phyloP scores from a whole-genome alignment of 2,888 invertebrate species.

The Leptogaster cylindrica region DNA sequence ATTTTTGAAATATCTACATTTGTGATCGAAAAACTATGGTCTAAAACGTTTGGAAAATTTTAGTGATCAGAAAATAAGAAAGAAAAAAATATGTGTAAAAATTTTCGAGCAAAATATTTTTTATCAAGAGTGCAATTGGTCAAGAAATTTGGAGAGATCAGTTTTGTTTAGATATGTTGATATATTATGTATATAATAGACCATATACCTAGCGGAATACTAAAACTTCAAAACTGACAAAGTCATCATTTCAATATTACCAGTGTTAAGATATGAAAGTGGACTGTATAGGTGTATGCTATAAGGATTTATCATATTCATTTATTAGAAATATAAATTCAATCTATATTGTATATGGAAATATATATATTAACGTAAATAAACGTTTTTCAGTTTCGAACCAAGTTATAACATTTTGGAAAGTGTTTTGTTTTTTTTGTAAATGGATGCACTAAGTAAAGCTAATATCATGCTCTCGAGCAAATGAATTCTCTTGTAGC shows the following conservation, averaged over 20 bases:
- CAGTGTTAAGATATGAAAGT: conserved; percentile 11
- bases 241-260: conserved; percentile 13
- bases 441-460: too few relatives aligned
- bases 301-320: conserved; percentile 13
- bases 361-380: conserved; percentile 11
- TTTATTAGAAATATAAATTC: conserved; percentile 7
- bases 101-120: conserved; percentile 15
- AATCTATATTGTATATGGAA: conserved; percentile 19
- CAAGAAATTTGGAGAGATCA: background rate
- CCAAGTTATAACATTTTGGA: too few relatives aligned
- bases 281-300: background rate
- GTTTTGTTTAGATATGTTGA: conserved; percentile 1
- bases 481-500: too few relatives aligned
- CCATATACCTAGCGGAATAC: background rate
- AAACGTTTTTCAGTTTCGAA: too few relatives aligned
- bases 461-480: too few relatives aligned
- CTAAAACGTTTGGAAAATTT: conserved; percentile 5
- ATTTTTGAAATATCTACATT: conserved; percentile 7
- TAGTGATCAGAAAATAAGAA: background rate
- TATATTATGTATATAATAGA: conserved; percentile 6
- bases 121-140: conserved; percentile 13
- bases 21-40: conserved; percentile 12
- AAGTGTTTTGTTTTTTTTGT: too few relatives aligned
- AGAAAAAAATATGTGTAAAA: conserved; percentile 10
- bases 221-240: background rate